Evolutionary conservation across 37 sponge, comb jelly and placozoan genomes (phyloP), one percentile per base, ranked within the genome.

Genomic region (Hormiphora californensis): DNA sequence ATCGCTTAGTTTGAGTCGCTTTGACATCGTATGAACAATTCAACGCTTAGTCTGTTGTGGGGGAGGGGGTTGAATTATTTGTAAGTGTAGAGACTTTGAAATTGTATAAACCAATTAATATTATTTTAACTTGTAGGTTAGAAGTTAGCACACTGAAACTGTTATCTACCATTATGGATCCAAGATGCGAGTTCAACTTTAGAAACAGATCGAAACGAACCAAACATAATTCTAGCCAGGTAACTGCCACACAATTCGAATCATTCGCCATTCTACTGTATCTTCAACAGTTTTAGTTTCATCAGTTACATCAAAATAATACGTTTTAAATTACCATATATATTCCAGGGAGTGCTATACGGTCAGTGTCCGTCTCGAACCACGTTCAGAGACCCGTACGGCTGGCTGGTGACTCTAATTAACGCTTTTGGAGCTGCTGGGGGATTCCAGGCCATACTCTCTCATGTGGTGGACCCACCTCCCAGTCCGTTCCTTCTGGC

Each of bases 341-440:
- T 65, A 8, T 65, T 19, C 23, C 81, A 73, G 81, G 81, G 43
- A 36, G 81, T 73, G 5, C 39, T 46, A 43, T 73, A 43, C 23
- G 81, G 46, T 9, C 81, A 73, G 23, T 40, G 81, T 73, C 81
- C 81, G 4, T n/a, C 81, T 25, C 7, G 81, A 41, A 73, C 81
- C 46, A 73, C 81, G 0, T 73, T 73, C 25, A 39, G 81, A 39
- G 81, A 73, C 0, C 86, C 88, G 0, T 59, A 91, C 19, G 94
- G 97, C 31, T 94, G 95, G 92, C 73, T 96, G 49, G 87, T 90
- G 63, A 93, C 94, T 63, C 54, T 94, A 62, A 90, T 96, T 43
- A 96, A 96, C 88, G 39, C 85, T 51, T 96, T 96, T 88, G 97
- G 97, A 12, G 40, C 87, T 0, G 43, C 55, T 7, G 92, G 93